Evolutionary conservation across 2,797 vertebrate species (phyloP).

Genomic region (Alfaro cultratus): DNA sequence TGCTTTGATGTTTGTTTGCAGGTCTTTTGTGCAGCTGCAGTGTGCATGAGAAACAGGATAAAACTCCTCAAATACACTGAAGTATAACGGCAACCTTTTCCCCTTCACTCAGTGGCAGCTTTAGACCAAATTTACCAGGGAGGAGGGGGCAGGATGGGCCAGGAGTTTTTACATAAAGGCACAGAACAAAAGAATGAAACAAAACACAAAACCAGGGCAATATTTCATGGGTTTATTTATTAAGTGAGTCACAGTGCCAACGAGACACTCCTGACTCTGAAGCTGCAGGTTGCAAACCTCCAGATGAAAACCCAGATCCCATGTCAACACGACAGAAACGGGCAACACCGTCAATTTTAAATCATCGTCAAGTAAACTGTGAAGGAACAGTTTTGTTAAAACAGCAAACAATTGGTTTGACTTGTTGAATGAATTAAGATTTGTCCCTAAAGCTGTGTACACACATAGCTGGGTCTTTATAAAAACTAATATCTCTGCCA

Average conservation of each 20-base stretch:
- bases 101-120: neutral
- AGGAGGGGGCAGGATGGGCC: neutral
- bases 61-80: neutral
- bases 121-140: neutral
- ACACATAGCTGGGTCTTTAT: neutral
- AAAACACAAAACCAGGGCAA: neutral
- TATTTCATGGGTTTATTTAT: neutral
- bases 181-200: neutral
- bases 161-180: neutral
- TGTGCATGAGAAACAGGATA: neutral
- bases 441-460: neutral
- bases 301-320: neutral
- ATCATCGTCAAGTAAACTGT: neutral
- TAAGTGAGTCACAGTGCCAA: neutral
- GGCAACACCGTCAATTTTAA: neutral
- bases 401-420: neutral
- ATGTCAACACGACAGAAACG: neutral
- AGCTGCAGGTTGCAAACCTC: neutral
- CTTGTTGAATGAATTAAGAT: neutral
- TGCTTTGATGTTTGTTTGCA: neutral
- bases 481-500: neutral
- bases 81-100: neutral
- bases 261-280: neutral
- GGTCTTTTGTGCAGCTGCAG: neutral
- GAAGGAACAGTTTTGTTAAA: neutral